phyloP scores from a whole-genome alignment of 2,888 invertebrate genomes.

The Unio pictorum region DNA sequence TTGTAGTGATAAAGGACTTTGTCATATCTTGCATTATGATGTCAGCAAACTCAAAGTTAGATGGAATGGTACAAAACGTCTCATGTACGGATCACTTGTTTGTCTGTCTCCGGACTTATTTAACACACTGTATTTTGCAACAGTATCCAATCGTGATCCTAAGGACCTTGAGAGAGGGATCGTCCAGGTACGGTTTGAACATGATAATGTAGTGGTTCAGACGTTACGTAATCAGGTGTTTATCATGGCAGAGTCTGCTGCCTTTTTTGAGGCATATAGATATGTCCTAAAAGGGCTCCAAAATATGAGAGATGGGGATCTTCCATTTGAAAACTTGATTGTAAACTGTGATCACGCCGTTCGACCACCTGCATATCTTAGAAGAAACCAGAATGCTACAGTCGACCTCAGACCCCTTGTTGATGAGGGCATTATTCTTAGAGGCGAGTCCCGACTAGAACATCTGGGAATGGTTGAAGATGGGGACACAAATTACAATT shows the following conservation, averaged over 20 bases:
- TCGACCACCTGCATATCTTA: conserved; percentile 44
- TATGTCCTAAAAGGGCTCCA: conserved; percentile 82
- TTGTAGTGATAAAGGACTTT: conserved; percentile 26
- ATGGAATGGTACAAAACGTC: conserved; percentile 76
- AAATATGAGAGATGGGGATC: conserved; percentile 70
- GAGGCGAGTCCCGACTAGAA: conserved; percentile 20
- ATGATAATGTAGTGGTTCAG: conserved; percentile 16
- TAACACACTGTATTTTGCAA: conserved; percentile 80
- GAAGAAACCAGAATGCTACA: conserved; percentile 7
- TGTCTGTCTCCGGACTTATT: conserved; percentile 83
- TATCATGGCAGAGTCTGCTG: conserved; percentile 83
- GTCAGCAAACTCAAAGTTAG: conserved; percentile 32
- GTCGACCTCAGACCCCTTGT: conserved; percentile 48
- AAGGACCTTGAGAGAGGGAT: conserved; percentile 47
- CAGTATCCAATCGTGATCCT: conserved; percentile 69
- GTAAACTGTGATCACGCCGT: conserved; percentile 41
- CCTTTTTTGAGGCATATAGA: conserved; percentile 87
- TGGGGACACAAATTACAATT: conserved; percentile 7
- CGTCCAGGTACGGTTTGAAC: conserved; percentile 49
- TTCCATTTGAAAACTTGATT: conserved; percentile 55
- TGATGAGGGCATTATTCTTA: conserved; percentile 31
- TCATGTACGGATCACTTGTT: conserved; percentile 82
- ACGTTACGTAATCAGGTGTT: conserved; percentile 25
- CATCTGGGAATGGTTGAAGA: conserved; percentile 17
- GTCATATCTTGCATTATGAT: conserved; percentile 28